Evolutionary conservation across 53 echinoderm and acorn worm species (phyloP).

Genomic region (Henricia sp.): DNA sequence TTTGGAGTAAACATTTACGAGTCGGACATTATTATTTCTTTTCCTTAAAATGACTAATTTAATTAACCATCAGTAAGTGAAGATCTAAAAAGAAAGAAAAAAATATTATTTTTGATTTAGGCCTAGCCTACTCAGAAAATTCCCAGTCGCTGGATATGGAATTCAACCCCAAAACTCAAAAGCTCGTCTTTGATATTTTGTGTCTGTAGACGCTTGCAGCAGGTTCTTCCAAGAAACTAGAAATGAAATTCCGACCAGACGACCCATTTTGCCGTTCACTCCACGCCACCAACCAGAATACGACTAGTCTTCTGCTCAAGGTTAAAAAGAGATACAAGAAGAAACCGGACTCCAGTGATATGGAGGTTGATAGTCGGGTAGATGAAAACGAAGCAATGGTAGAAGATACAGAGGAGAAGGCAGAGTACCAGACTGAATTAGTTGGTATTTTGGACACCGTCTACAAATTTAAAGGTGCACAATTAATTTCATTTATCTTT

Average conservation of each 20-base stretch:
- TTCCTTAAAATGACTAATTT: no score
- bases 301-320: conserved; percentile 74
- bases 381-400: conserved; percentile 3
- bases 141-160: no score
- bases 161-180: no score
- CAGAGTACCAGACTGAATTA: conserved; percentile 58
- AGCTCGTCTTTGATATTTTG: no score
- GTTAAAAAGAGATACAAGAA: conserved; percentile 64
- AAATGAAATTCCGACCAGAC: conserved; percentile 71
- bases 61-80: no score
- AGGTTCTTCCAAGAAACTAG: conserved; percentile 40
- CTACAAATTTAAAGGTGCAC: conserved; percentile 63
- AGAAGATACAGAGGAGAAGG: conserved; percentile 3
- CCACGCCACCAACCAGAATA: conserved; percentile 62
- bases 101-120: no score
- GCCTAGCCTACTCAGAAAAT: no score
- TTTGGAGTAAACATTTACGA: no score
- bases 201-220: conserved; percentile 31
- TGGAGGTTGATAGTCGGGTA: background rate
- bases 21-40: no score
- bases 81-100: no score
- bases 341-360: background rate
- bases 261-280: conserved; percentile 72
- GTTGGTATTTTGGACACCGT: conserved; percentile 55
- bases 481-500: background rate